Conservation (phyloP, 2,888 invertebrate species). For the Cataglyphis cursor region DNA sequence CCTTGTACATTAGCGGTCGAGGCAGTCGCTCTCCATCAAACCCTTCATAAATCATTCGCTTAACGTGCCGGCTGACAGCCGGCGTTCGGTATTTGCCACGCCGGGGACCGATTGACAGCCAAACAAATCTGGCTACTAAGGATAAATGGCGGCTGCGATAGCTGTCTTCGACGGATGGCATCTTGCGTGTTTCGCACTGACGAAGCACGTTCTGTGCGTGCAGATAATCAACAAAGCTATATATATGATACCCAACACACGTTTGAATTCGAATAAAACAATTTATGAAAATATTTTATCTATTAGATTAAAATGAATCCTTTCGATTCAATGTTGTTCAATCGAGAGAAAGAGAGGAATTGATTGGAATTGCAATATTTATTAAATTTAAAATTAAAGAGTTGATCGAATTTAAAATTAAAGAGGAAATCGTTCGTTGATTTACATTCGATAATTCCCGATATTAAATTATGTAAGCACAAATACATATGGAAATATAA, state of each 20-base stretch:
- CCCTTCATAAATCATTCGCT: constrained; percentile 54
- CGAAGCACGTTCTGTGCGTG: neutral
- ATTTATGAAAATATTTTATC: neutral
- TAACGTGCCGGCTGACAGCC: constrained; percentile 24
- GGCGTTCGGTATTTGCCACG: constrained; percentile 31
- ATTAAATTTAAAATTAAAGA: constrained; percentile 10
- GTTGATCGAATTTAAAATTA: neutral
- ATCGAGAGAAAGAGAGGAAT: neutral
- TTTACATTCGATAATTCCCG: neutral
- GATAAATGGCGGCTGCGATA: constrained; percentile 34
- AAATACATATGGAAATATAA: neutral
- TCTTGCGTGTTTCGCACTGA: neutral
- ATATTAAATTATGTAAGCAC: neutral
- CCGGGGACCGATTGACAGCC: constrained; percentile 32
- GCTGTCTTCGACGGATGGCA: constrained; percentile 16
- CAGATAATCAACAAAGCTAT: neutral
- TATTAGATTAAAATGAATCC: neutral
- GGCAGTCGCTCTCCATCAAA: constrained; percentile 30
- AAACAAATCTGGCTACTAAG: constrained; percentile 48
- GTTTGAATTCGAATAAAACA: neutral
- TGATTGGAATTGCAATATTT: neutral
- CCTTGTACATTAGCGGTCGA: constrained; percentile 35
- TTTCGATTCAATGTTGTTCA: neutral
- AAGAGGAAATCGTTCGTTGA: neutral
- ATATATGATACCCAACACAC: no score